Conservation (phyloP, 2,888 invertebrate species). For the Hymenopus coronatus region DNA sequence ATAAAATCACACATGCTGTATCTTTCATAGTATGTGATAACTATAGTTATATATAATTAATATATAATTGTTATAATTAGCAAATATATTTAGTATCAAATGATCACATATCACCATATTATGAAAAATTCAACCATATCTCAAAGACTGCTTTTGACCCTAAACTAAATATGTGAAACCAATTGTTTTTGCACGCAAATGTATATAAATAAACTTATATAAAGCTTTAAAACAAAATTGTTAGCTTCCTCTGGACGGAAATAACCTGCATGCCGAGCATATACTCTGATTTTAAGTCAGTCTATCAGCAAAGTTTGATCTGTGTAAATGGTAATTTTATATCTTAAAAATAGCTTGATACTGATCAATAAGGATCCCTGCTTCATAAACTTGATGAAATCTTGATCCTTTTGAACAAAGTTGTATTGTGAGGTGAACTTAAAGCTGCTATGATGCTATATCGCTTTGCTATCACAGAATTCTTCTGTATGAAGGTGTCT, state of each 20-base stretch:
- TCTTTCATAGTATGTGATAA: no score
- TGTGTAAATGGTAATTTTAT: not conserved
- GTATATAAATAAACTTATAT: not conserved
- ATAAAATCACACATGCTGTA: no score
- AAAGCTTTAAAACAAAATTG: not conserved
- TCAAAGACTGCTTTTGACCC: no score
- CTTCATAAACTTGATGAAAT: not conserved
- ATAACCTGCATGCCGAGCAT: not conserved
- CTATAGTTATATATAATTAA: no score
- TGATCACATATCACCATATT: no score
- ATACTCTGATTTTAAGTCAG: not conserved
- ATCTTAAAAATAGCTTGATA: not conserved
- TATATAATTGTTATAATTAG: no score
- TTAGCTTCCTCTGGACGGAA: not conserved
- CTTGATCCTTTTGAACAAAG: not conserved
- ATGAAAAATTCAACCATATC: no score
- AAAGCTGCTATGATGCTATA: not conserved
- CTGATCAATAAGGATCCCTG: not conserved
- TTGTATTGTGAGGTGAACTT: not conserved
- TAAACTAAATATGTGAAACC: no score
- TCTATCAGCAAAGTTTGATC: not conserved
- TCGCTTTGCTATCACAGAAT: not conserved
- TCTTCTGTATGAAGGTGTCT: not conserved
- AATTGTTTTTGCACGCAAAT: no score
- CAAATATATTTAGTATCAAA: no score